Percentiles rank a stretch among this genome's conserved stretches.
phyloP scores from a whole-genome alignment of 2,888 invertebrate species.

The Strigamia crassipes region DNA sequence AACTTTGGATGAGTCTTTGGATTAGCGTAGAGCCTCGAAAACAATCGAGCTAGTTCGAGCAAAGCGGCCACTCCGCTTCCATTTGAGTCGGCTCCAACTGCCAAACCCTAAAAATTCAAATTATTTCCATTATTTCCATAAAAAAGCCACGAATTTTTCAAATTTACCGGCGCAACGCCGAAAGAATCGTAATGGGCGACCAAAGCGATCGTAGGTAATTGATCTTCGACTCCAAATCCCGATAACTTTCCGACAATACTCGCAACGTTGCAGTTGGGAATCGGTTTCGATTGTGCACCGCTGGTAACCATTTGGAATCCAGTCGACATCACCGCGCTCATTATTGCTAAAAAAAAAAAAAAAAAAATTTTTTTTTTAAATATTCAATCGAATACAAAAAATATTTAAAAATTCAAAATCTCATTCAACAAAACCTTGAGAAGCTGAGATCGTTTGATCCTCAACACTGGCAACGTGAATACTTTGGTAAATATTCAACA shows the following conservation, averaged over 20 bases:
- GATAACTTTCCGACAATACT: constrained; percentile 78
- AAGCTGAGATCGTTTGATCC: constrained; percentile 76
- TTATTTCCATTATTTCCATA: too few species aligned
- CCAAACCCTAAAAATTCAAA: constrained; percentile 69
- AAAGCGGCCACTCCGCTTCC: constrained; percentile 87
- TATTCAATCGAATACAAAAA: not conserved
- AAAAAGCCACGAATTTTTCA: too few species aligned
- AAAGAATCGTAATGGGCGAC: constrained; percentile 93
- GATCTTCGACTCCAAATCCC: constrained; percentile 71
- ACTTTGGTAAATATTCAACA: constrained; percentile 76
- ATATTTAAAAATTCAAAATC: too few species aligned
- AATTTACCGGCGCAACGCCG: constrained; percentile 85
- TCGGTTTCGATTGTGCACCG: constrained; percentile 71
- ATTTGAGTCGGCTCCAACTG: constrained; percentile 89
- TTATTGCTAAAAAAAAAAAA: constrained; percentile 65
- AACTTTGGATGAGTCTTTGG: constrained; percentile 66
- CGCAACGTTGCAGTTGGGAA: constrained; percentile 80
- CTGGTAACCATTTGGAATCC: constrained; percentile 91
- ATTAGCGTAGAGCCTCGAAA: constrained; percentile 82
- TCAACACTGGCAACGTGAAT: constrained; percentile 71
- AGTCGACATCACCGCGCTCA: constrained; percentile 87
- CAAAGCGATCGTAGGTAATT: constrained; percentile 83
- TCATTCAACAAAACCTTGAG: constrained; percentile 64
- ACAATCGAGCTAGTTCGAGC: constrained; percentile 82
- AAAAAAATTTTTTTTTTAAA: not conserved